Percentiles rank a stretch among this genome's conserved stretches.
phyloP scores from a whole-genome alignment of 1,140 invertebrate genomes.

The Sesamia nonagrioides region DNA sequence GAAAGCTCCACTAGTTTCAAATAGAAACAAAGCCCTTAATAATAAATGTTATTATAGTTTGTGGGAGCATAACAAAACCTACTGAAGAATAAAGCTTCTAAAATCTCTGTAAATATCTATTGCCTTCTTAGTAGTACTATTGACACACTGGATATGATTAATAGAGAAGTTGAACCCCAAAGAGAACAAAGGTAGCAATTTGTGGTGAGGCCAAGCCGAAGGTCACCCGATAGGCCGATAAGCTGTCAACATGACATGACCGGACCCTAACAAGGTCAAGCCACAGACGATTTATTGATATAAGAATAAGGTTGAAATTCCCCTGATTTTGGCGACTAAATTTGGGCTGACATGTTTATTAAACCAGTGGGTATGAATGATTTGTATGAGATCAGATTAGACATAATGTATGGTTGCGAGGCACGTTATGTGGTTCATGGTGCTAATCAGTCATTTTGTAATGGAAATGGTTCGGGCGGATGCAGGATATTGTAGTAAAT shows the following conservation, averaged over 20 bases:
- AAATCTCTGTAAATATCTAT: too few relatives aligned
- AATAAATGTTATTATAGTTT: too few relatives aligned
- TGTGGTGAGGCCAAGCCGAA: constrained; percentile 31
- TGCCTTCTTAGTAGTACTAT: neutral
- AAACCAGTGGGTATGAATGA: constrained; percentile 18
- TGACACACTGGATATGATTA: neutral
- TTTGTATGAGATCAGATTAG: constrained; percentile 37
- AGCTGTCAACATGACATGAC: constrained; percentile 42
- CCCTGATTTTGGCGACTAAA: neutral
- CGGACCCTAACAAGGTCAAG: constrained; percentile 29
- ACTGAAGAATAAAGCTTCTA: too few relatives aligned
- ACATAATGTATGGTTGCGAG: constrained; percentile 35
- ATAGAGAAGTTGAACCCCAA: constrained; percentile 22
- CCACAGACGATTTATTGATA: neutral
- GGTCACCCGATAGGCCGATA: constrained; percentile 27
- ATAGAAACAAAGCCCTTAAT: too few relatives aligned
- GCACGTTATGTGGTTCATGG: constrained; percentile 27
- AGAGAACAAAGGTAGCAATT: constrained; percentile 41
- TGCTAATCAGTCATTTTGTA: constrained; percentile 30
- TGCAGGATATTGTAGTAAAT: constrained; percentile 27
- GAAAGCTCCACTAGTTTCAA: too few relatives aligned
- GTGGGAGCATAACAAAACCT: too few relatives aligned
- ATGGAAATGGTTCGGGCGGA: constrained; percentile 32
- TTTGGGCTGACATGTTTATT: constrained; percentile 32
- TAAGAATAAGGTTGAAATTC: constrained; percentile 17